These are phyloP conservation scores for Scolopax mira DNA, from an alignment of 2,113 vertebrate genomes.

Conservation along the genomic window DNA sequence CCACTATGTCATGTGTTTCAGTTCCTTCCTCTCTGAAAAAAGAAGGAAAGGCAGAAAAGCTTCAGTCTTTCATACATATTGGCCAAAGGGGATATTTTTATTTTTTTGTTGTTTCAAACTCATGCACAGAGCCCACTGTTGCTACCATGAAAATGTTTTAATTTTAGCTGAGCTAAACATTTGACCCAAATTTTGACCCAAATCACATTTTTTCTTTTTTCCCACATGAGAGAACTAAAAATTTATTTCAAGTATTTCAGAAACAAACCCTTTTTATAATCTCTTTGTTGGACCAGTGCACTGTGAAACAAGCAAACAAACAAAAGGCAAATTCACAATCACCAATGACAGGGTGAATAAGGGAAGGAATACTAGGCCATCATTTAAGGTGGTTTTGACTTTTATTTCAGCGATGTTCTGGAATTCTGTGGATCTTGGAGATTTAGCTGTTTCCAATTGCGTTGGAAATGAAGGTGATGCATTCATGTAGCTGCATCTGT, in stretches of 20 bases:
- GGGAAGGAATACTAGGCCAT: background rate
- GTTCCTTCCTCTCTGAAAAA: background rate
- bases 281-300: background rate
- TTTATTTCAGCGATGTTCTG: background rate
- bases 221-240: background rate
- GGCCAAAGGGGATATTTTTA: background rate
- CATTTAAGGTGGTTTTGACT: background rate
- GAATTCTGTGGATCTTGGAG: background rate
- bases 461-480: background rate
- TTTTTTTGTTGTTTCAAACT: background rate
- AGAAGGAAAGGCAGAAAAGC: background rate
- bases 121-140: background rate
- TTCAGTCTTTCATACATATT: background rate
- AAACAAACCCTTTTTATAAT: background rate
- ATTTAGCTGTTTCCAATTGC: background rate
- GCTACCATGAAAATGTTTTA: background rate
- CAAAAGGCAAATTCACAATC: background rate
- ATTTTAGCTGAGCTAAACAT: background rate
- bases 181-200: constrained; percentile 28
- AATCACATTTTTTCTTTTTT: background rate
- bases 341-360: background rate
- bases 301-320: background rate
- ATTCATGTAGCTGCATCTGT: background rate
- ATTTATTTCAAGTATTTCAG: background rate
- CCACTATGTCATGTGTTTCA: background rate